Conservation (phyloP, 2,797 vertebrate genomes). For the Threskiornis aethiopicus region DNA sequence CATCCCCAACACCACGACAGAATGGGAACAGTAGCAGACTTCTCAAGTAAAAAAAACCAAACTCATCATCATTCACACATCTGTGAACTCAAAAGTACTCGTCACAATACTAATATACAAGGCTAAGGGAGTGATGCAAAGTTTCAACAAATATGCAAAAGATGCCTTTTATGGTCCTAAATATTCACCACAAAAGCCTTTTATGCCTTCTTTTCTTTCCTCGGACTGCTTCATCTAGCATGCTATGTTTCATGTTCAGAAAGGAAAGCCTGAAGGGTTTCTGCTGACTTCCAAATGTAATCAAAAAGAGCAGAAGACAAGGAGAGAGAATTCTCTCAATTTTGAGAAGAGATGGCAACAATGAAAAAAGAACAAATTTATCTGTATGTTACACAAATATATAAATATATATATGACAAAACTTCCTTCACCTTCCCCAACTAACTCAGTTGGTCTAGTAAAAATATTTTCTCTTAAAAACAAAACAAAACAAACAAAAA, state of each 20-base stretch:
- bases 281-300: neutral
- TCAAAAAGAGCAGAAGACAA: neutral
- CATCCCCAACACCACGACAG: neutral
- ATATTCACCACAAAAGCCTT: neutral
- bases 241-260: neutral
- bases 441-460: neutral
- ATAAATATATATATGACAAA: neutral
- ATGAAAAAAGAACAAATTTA: neutral
- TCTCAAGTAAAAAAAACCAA: neutral
- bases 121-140: neutral
- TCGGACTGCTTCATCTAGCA: neutral
- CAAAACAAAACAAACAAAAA: neutral
- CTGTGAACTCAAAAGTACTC: neutral
- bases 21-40: neutral
- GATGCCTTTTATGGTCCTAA: neutral
- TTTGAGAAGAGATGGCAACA: neutral
- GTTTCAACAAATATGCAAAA: neutral
- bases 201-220: neutral
- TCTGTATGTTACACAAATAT: neutral
- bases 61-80: neutral
- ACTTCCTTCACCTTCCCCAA: neutral
- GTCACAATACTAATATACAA: neutral
- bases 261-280: neutral
- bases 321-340: neutral
- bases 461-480: neutral